Evolutionary conservation across 1,140 invertebrate species (phyloP), one percentile per base, ranked within the genome.

Genomic region (Melipona quadrifasciata): DNA sequence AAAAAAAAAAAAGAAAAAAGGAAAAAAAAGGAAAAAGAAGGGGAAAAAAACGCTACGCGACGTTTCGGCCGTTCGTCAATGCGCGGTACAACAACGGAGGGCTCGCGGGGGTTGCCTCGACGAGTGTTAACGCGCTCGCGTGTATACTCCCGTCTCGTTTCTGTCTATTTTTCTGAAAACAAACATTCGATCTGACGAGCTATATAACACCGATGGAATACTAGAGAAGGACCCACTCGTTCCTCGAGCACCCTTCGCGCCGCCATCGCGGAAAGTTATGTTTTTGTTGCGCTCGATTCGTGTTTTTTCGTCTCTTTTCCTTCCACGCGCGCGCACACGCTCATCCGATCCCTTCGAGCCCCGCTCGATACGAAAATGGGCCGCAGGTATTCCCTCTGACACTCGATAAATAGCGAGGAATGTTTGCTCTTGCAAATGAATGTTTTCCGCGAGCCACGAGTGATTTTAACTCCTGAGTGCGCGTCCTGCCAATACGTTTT

Each of bases 131-230:
- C 85, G 86, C 87, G 71, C 77, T 78, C 65, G 58, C 47, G 61
- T 61, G 57, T 31, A n/a, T 19, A 12, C 61, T 47, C 47, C 34
- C 79, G 84, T 90, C 87, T 89, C 87, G 87, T 89, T 89, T 86
- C 87, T 89, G 87, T 89, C 87, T 89, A 89, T 89, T 89, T 89
- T 89, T 89, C 87, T 88, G 87, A 89, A 89, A 89, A 89, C 87
- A 89, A 89, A 89, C 87, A 89, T 89, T 89, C 87, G 87, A 89
- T 89, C 87, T 89, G 87, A 89, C 87, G 87, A 89, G 87, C 86
- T 89, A 84, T 88, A 89, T 89, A 89, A 89, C 87, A 85, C 83
- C 87, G 79, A 89, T 89, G 83, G 87, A 89, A 89, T 87, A 89
- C 87, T 88, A 89, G 88, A 82, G 88, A 86, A 89, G 88, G 88